These are phyloP conservation scores for Bos indicus DNA, from an alignment of 2,113 vertebrate genomes.

Conservation along the genomic window DNA sequence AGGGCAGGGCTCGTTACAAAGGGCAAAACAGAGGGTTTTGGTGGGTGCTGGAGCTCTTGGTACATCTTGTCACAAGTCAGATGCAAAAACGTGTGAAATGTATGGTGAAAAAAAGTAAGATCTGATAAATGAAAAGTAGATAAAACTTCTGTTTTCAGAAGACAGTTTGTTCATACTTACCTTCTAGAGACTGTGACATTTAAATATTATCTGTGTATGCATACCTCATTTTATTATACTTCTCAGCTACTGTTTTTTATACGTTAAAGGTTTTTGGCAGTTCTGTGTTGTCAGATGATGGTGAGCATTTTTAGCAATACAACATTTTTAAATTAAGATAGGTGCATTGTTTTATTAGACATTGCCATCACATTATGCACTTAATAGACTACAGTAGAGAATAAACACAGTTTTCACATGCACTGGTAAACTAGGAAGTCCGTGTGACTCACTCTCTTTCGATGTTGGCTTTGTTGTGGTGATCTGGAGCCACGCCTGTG, in stretches of 20 bases:
- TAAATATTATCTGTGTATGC: not conserved
- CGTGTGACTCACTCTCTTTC: fast-evolving
- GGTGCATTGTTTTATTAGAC: not conserved
- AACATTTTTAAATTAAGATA: not conserved
- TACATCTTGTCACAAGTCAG: not conserved
- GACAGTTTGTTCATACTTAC: not conserved
- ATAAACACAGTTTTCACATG: not conserved
- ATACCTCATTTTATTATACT: not conserved
- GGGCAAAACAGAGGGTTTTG: not conserved
- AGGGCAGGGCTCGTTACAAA: fast-evolving
- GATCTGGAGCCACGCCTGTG: not conserved
- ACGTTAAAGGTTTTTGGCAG: not conserved
- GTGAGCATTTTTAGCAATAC: not conserved
- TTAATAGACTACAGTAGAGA: not conserved
- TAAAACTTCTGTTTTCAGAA: not conserved
- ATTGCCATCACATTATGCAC: not conserved
- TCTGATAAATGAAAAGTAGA: not conserved
- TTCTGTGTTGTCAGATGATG: not conserved
- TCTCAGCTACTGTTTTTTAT: not conserved
- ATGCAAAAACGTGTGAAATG: not conserved
- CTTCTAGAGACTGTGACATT: not conserved
- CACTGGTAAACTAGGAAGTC: not conserved
- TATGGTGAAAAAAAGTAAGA: not conserved
- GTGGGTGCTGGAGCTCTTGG: not conserved
- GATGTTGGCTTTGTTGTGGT: not conserved